phyloP scores from a whole-genome alignment of 2,113 vertebrate species.

The Lagopus leucura region DNA sequence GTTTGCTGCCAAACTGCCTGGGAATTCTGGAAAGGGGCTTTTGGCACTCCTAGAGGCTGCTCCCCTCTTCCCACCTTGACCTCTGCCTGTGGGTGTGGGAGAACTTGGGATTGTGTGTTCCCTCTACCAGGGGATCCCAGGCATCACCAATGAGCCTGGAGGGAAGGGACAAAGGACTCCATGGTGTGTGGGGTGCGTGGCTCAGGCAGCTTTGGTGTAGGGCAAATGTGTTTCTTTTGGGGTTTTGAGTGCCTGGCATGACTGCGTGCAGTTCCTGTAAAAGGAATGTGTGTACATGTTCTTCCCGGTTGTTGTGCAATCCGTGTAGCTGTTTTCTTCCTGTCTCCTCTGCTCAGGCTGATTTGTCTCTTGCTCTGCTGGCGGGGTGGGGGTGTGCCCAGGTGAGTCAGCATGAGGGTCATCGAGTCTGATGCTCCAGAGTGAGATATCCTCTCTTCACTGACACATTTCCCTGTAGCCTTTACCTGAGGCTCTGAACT shows the following conservation, averaged over 20 bases:
- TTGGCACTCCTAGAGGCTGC: neutral
- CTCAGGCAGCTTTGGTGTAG: neutral
- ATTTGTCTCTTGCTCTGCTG: neutral
- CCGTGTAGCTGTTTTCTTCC: slow-evolving; percentile 14
- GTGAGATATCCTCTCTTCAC: neutral
- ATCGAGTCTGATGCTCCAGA: neutral
- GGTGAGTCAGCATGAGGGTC: slow-evolving; percentile 26
- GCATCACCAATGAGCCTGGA: rapidly evolving
- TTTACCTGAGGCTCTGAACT: neutral
- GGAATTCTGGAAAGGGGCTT: neutral
- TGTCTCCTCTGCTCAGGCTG: neutral
- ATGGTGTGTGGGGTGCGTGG: too few species aligned
- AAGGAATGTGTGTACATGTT: neutral
- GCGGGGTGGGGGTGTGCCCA: neutral
- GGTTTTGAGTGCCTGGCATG: neutral
- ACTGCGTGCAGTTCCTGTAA: too few species aligned
- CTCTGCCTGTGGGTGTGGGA: rapidly evolving
- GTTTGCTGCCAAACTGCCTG: neutral
- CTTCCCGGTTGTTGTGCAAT: slow-evolving; percentile 34
- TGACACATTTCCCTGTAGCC: rapidly evolving
- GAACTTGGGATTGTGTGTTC: rapidly evolving
- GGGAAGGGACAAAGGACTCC: neutral
- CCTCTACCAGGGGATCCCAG: rapidly evolving
- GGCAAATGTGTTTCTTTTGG: neutral
- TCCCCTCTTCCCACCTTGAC: too few species aligned